These are phyloP conservation scores for Piaya cayana DNA, from an alignment of 2,113 vertebrate genomes.

Conservation along the genomic window DNA sequence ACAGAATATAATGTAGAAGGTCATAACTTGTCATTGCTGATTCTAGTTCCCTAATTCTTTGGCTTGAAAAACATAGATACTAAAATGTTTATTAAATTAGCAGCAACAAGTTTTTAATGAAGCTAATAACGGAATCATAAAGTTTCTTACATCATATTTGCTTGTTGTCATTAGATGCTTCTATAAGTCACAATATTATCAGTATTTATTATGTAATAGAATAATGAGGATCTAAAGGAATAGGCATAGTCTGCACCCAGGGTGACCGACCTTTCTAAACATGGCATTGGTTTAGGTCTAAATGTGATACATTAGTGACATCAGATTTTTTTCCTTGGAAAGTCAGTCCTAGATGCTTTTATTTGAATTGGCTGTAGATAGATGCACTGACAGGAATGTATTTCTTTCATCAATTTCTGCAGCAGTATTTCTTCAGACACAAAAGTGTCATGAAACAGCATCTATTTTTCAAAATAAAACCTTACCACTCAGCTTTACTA, in stretches of 20 bases:
- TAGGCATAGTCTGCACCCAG: fast-evolving
- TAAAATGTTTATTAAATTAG: not conserved
- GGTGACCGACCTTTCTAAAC: not conserved
- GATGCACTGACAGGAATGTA: not conserved
- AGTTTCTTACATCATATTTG: not conserved
- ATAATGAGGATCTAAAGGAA: not conserved
- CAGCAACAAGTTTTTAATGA: not conserved
- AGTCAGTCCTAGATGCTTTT: not conserved
- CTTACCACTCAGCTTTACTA: not conserved
- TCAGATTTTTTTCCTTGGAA: not conserved
- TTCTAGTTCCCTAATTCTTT: not conserved
- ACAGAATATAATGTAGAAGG: not conserved
- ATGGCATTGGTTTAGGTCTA: not conserved
- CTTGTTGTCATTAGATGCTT: not conserved
- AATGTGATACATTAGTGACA: not conserved
- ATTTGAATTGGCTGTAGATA: not conserved
- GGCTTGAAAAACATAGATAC: not conserved
- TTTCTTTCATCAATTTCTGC: not conserved
- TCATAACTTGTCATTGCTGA: not conserved
- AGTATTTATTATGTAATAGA: not conserved
- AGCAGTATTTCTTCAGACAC: not conserved
- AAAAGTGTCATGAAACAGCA: not conserved
- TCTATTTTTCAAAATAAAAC: not conserved
- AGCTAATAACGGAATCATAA: not conserved
- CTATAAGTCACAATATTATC: not conserved